phyloP scores from a whole-genome alignment of 2,888 invertebrate species.

The Leistus spinibarbis region DNA sequence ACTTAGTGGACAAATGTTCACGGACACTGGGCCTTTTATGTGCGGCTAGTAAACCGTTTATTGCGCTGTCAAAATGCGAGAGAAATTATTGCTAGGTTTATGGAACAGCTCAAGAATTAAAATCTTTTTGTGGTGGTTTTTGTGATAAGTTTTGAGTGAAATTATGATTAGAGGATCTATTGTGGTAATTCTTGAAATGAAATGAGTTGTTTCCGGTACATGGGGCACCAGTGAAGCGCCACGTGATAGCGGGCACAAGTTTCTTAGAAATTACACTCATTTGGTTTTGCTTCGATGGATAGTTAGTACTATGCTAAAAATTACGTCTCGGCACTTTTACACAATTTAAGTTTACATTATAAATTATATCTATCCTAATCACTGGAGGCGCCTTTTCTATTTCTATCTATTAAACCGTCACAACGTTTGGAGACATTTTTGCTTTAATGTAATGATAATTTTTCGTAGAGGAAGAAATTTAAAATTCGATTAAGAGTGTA shows the following conservation, averaged over 20 bases:
- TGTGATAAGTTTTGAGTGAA: neutral
- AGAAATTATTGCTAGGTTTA: neutral
- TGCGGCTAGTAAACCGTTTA: constrained; percentile 35
- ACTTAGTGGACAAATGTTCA: constrained; percentile 55
- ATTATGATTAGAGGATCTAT: neutral
- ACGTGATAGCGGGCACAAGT: neutral
- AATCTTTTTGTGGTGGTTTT: too few species aligned
- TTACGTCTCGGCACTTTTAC: neutral
- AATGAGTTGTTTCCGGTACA: neutral
- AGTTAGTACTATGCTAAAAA: neutral
- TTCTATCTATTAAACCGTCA: too few species aligned
- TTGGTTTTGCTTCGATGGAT: neutral
- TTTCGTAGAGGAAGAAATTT: too few species aligned
- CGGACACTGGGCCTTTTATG: constrained; percentile 39
- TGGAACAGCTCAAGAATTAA: neutral
- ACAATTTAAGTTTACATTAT: neutral
- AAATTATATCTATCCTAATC: neutral
- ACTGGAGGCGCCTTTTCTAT: too few species aligned
- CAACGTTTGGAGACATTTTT: too few species aligned
- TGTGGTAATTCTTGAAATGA: neutral
- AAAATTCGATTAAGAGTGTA: neutral
- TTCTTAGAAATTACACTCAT: neutral
- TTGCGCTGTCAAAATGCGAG: neutral
- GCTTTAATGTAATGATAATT: too few species aligned
- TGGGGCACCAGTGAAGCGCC: neutral